Evolutionary conservation across 2,888 invertebrate species (phyloP), one percentile per base, ranked within the genome.

Genomic region (Drosophila pegasa): DNA sequence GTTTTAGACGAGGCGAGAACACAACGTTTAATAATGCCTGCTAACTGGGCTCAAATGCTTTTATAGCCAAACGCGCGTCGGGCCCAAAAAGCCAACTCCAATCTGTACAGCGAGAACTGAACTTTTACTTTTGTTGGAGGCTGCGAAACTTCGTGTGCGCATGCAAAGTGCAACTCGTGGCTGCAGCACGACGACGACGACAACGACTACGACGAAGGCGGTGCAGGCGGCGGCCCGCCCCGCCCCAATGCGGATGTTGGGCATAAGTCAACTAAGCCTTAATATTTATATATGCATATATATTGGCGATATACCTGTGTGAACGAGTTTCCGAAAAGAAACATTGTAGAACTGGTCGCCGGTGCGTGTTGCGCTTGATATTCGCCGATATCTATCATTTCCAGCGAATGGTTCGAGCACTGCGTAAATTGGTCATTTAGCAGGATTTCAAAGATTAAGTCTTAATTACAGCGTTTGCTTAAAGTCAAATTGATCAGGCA

Each of bases 71-170:
- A 70, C 75, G 33, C 67, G 57, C 54, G 70, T 47, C 62, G 29
- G 72, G 68, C 63, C 66, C 57, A 72, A 76, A 79, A 68, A 55
- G 52, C 63, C 58, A 66, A 41, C 18, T 31, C 29, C 27, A 63
- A 64, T 50, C 31, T 33, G 18, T 22, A 56, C 37, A 65, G 59
- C 60, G 78, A 80, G 78, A 78, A 67, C 52, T 69, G 72, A 74
- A 87, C 85, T 88, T 86, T 86, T 86, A 86, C 86, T 86, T 86
- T 86, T 81, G 74, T 72, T 84, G 68, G 60, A 60, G 72, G 76
- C 59, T 80, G 54, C 58, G 45, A 47, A 38, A 57, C 71, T 75
- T 76, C 62, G 74, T 71, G 72, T 71, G 75, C 73, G 57, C 75
- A 75, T 75, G 75, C 75, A 75, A 72, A 75, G 63, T 77, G 73